Evolutionary conservation across 2,113 vertebrate species (phyloP).

Genomic region (Probosciger aterrimus): DNA sequence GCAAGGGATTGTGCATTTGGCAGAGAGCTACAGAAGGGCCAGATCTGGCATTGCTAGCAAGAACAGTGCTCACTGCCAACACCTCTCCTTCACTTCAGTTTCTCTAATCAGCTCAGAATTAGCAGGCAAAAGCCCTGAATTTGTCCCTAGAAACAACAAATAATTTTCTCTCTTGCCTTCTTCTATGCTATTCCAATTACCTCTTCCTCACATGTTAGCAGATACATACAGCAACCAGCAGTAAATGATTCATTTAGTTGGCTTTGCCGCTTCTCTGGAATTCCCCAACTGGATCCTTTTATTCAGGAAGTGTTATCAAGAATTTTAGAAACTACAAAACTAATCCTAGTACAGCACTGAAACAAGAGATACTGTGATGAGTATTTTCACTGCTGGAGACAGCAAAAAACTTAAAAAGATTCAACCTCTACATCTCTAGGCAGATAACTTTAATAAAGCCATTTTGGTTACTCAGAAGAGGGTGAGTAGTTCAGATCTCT

Average conservation of each 20-base stretch:
- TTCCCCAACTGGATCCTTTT: not conserved
- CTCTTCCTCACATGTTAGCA: not conserved
- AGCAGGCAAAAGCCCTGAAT: not conserved
- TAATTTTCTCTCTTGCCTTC: not conserved
- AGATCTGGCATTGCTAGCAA: not conserved
- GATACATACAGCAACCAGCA: not conserved
- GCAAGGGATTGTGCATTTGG: conserved; percentile 22
- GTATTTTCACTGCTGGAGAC: not conserved
- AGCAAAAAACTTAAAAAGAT: not conserved
- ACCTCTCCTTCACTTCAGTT: not conserved
- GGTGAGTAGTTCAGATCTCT: not conserved
- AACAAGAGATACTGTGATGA: not conserved
- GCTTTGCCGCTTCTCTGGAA: not conserved
- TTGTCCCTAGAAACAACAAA: not conserved
- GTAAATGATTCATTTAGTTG: not conserved
- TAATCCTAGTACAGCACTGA: not conserved
- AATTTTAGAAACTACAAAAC: not conserved
- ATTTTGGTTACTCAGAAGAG: not conserved
- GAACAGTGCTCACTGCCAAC: not conserved
- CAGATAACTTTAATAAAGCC: not conserved
- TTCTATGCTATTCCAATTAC: not conserved
- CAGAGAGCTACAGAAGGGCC: not conserved
- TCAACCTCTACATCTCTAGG: not conserved
- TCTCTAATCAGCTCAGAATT: not conserved
- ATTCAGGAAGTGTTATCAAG: not conserved